Evolutionary conservation across 2,888 invertebrate species (phyloP), one percentile per base, ranked within the genome.

Genomic region (Andrena fulva): DNA sequence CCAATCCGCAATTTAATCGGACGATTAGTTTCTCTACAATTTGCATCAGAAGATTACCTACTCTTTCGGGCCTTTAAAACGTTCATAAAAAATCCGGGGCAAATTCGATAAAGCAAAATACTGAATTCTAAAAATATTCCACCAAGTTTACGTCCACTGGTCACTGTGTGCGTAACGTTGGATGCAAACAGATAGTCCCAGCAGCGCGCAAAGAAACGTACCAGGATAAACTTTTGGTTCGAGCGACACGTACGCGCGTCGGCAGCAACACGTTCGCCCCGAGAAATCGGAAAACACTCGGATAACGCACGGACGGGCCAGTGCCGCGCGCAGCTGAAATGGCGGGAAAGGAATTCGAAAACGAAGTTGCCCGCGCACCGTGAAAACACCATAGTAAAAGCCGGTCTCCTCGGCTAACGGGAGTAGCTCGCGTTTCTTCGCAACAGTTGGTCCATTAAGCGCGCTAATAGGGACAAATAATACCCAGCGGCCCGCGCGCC

Each of bases 381-480:
- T 60, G 33, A 69, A 35, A 20, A 24, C 2, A 31, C 20, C 35
- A 24, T 29, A 31, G 31, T 27, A 42, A 64, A 52, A 59, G 33
- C 7, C 20, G n/a, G 50, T 20, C 63, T 29, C 48, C 52, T 29
- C 7, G 48, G 31, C 31, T 74, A 79, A 69, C 79, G 79, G 79
- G 35, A 29, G 52, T 68, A 50, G 16, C 52, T n/a, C 56, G 27
- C 10, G 52, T 60, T 73, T 52, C 68, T n/a, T 48, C 6, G 62
- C 8, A 56, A 50, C 70, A n/a, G 66, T 50, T 71, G 77, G 60
- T 16, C 63, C 73, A 68, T 76, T 80, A 72, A 50, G 31, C 67
- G 48, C 68, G 20, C 50, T 33, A 82, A 80, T 33, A 54, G n/a
- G 42, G 64, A 75, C 64, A 82, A 75, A 82, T 71, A 70, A 71